These are phyloP conservation scores for Berghia stephanieae DNA, from an alignment of 1,140 invertebrate genomes.

Conservation along the genomic window DNA sequence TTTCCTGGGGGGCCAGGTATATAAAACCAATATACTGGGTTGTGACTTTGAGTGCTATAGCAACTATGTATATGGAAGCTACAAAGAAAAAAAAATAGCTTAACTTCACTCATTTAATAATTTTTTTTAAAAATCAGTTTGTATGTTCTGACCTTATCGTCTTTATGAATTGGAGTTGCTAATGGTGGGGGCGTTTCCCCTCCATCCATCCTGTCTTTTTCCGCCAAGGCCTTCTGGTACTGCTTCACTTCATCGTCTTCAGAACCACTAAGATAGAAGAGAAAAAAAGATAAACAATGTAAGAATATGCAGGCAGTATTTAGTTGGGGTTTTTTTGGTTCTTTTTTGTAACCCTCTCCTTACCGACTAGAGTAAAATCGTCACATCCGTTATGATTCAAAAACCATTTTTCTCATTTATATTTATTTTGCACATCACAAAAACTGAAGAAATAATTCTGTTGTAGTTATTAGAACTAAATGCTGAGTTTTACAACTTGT, in stretches of 20 bases:
- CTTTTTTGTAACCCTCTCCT: background rate
- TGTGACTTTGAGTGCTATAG: too few relatives aligned
- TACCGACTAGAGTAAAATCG: background rate
- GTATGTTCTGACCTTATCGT: conserved; percentile 17
- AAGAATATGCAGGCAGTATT: too few relatives aligned
- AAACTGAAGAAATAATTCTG: too few relatives aligned
- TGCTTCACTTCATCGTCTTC: conserved; percentile 38
- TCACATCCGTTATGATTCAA: background rate
- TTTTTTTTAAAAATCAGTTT: background rate
- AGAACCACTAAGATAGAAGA: conserved; percentile 7
- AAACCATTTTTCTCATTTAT: background rate
- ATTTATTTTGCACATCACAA: background rate
- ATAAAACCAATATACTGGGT: too few relatives aligned
- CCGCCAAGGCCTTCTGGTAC: conserved; percentile 35
- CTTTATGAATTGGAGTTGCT: conserved; percentile 42
- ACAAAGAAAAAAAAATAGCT: too few relatives aligned
- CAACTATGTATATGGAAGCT: too few relatives aligned
- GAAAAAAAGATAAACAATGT: too few relatives aligned
- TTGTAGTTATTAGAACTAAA: too few relatives aligned
- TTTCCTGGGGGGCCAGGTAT: too few relatives aligned
- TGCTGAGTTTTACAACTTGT: too few relatives aligned
- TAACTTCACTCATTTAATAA: too few relatives aligned
- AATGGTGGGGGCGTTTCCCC: conserved; percentile 56
- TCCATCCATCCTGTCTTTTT: conserved; percentile 32
- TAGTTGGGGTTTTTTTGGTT: too few relatives aligned